Conservation (phyloP, 2,888 invertebrate species). For the Tenthredo distinguenda region DNA sequence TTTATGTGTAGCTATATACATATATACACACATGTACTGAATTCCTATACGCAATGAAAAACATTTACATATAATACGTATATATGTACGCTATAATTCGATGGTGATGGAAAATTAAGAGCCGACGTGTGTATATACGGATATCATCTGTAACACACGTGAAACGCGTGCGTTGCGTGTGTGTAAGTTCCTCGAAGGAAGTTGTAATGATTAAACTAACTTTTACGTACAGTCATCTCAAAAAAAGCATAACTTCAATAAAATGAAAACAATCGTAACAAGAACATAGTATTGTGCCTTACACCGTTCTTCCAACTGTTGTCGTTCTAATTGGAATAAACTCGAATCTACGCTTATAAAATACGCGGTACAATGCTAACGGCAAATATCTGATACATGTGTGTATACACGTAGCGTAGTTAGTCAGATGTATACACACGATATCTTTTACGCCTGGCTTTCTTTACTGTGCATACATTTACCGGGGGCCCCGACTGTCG, state of each 20-base stretch:
- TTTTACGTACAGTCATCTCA: constrained; percentile 46
- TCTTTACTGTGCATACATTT: not conserved
- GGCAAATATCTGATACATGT: constrained; percentile 40
- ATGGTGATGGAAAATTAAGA: constrained; percentile 32
- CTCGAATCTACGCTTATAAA: constrained; percentile 9
- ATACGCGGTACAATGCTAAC: constrained; percentile 42
- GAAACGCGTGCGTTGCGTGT: not conserved
- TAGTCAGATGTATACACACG: not conserved
- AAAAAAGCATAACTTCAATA: not conserved
- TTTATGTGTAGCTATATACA: not conserved
- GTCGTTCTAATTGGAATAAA: constrained; percentile 39
- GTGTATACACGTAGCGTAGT: not conserved
- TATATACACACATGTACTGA: not conserved
- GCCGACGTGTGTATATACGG: constrained; percentile 11
- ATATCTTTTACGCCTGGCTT: not conserved
- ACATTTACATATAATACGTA: not conserved
- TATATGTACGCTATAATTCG: not conserved
- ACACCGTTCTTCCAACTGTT: constrained; percentile 5
- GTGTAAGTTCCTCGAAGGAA: constrained; percentile 39
- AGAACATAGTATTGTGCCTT: not conserved
- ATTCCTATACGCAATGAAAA: not conserved
- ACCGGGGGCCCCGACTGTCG: not conserved
- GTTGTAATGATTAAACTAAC: constrained; percentile 42
- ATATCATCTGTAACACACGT: not conserved
- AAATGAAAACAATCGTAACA: not conserved